Evolutionary conservation across 2,888 invertebrate species (phyloP).

Genomic region (Eupithecia tripunctaria): DNA sequence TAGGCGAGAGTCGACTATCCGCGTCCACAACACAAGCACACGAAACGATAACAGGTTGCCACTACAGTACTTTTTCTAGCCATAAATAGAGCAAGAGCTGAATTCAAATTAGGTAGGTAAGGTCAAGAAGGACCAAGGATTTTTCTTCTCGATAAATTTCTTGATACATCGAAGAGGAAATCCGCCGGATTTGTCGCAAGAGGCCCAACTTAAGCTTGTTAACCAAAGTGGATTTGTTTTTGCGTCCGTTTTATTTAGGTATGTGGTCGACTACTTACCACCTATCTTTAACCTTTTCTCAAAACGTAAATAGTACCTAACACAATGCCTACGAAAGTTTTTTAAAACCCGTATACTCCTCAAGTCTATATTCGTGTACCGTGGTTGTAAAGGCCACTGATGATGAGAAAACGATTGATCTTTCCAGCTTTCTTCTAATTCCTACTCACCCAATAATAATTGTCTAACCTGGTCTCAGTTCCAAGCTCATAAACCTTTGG

Average conservation of each 20-base stretch:
- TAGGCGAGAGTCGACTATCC: slow-evolving; percentile 34
- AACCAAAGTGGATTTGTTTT: not conserved
- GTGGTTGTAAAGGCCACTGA: not conserved
- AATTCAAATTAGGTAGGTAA: not conserved
- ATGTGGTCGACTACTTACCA: not conserved
- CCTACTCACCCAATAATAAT: not conserved
- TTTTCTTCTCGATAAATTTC: not conserved
- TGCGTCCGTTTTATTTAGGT: not conserved
- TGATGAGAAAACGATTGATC: not conserved
- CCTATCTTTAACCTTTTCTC: not conserved
- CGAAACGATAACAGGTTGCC: not conserved
- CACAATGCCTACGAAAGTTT: not conserved
- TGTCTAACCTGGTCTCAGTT: not conserved
- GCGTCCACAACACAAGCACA: slow-evolving; percentile 15
- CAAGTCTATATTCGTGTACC: not conserved
- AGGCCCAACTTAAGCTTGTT: not conserved
- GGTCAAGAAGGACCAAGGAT: not conserved
- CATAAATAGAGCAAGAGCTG: not conserved
- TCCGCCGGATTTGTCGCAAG: slow-evolving; percentile 2
- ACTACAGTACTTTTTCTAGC: not conserved
- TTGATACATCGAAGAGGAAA: not conserved
- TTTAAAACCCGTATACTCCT: not conserved
- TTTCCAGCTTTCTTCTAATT: not conserved
- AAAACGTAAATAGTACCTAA: not conserved
- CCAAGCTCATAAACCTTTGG: not conserved